Evolutionary conservation across 2,113 vertebrate genomes (phyloP), one percentile per base, ranked within the genome.

Genomic region (Muntiacus muntjak): DNA sequence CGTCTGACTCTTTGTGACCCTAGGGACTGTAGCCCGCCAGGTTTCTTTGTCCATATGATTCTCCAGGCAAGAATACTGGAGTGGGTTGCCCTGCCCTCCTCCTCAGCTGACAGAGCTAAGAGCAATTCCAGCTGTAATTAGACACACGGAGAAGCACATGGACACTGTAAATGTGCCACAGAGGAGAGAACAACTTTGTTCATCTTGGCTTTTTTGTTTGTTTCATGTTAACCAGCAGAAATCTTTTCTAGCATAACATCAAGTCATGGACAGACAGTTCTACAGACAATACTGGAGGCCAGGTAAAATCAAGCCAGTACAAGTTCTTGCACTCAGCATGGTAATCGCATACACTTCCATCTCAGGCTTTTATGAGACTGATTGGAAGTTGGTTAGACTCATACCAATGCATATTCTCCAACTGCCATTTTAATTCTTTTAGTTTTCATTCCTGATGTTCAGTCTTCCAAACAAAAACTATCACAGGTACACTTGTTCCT

Each of bases 211-310:
- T 55, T 55, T 83, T 26, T 83, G 21, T 26, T 55, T 55, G 81
- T 83, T 55, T 83, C 0, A 12, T 54, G 33, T 71, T 83, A 36
- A 26, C 23, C 0, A 0, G 17, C 33, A 55, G 21, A 23, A 55
- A 83, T 83, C 81, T 83, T 55, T n/a, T 55, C 19, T 55, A 83
- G 26, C 6, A 26, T 55, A 83, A 83, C 81, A 83, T 83, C 21
- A 55, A 4, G 81, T 54, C 21, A 4, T 25, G 52, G 50, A 83
- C 67, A 55, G 12, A 54, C 81, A 83, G 21, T 83, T 83, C n/a
- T 55, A 54, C 50, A 55, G 33, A 25, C 0, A 6, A 5, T 8
- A 83, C 33, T 21, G 0, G 12, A 83, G 52, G 21, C 10, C 33
- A 55, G 33, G 23, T 55, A 83, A 55, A 54, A 83, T 25, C 17